A percentile compares a stretch with the other conserved stretches of the same genome.
Conservation (phyloP, 2,113 vertebrate genomes). For the Asarcornis scutulata region DNA sequence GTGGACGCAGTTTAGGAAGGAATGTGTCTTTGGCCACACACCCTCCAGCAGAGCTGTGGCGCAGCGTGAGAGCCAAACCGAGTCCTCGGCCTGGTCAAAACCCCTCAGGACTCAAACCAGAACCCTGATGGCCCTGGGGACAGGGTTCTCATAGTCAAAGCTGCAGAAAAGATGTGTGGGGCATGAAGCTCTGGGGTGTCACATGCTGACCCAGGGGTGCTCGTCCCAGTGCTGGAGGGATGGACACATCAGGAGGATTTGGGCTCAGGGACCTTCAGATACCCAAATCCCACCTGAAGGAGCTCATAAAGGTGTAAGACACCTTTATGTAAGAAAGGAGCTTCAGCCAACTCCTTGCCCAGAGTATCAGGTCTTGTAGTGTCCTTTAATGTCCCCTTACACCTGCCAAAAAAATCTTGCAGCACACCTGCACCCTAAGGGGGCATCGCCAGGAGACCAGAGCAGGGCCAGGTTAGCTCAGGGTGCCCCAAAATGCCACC, state of each 20-base stretch:
- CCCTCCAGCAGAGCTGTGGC: neutral
- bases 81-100: neutral
- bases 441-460: neutral
- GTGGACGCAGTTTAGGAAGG: neutral
- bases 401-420: neutral
- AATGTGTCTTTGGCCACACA: neutral
- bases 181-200: neutral
- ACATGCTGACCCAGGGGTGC: neutral
- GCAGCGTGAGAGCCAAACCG: neutral
- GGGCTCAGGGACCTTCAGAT: neutral
- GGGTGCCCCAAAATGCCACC: neutral
- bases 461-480: neutral
- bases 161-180: neutral
- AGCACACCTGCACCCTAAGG: neutral
- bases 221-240: neutral
- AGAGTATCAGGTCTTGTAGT: neutral
- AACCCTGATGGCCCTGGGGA: neutral
- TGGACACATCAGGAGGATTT: rapidly evolving
- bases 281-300: neutral
- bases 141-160: neutral
- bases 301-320: neutral
- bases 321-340: no score
- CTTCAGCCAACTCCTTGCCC: neutral
- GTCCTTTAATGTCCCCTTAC: neutral
- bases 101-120: neutral